phyloP scores from a whole-genome alignment of 2,797 vertebrate species.

The Alosa sapidissima region DNA sequence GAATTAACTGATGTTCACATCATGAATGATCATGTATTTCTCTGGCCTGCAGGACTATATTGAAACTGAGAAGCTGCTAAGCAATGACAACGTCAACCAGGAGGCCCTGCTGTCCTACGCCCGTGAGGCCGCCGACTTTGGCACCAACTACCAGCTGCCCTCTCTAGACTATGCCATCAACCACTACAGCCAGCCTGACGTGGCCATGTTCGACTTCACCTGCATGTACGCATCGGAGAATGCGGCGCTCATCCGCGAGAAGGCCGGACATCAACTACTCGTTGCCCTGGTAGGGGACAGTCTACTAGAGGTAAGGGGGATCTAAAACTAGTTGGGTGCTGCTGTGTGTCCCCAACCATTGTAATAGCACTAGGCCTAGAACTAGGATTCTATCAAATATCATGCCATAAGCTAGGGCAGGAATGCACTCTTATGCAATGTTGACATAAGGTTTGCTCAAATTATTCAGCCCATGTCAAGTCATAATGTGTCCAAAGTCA shows the following conservation, averaged over 20 bases:
- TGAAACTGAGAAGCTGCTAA: conserved; percentile 89
- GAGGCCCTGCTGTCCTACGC: conserved; percentile 89
- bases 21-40: not conserved
- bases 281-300: conserved; percentile 95
- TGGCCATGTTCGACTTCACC: conserved; percentile 99
- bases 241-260: conserved; percentile 87
- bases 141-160: conserved; percentile 95
- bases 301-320: conserved; percentile 84
- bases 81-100: conserved; percentile 88
- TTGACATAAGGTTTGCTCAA: not conserved
- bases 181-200: conserved; percentile 90
- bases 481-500: not conserved
- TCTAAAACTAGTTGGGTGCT: not conserved
- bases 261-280: conserved; percentile 83
- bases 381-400: not conserved
- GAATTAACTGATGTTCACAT: not conserved
- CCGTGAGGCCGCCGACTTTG: conserved; percentile 94
- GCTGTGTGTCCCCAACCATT: not conserved
- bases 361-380: too few species aligned
- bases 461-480: not conserved
- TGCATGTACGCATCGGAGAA: conserved; percentile 97
- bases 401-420: not conserved
- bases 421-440: not conserved
- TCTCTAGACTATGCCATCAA: conserved; percentile 96
- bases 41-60: conserved; percentile 78